Evolutionary conservation across 2,113 vertebrate species (phyloP).

Genomic region (Heterotilapia buettikoferi): DNA sequence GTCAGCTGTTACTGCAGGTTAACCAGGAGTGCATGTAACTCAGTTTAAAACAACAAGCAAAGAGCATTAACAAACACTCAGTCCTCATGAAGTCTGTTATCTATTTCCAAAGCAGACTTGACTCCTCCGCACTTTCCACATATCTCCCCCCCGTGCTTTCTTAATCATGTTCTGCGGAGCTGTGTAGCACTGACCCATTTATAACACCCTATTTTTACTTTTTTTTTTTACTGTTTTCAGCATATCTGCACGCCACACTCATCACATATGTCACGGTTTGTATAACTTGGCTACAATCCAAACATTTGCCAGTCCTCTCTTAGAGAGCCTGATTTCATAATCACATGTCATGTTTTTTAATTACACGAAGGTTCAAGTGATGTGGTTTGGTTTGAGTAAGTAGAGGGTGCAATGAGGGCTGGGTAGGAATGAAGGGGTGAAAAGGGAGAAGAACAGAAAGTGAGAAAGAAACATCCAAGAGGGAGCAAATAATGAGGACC

Average conservation of each 20-base stretch:
- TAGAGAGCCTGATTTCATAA: not conserved
- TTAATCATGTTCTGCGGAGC: not conserved
- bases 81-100: not conserved
- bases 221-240: not conserved
- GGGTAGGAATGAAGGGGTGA: not conserved
- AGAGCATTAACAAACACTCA: not conserved
- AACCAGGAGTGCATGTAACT: not conserved
- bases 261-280: not conserved
- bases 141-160: not conserved
- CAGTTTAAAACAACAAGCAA: not conserved
- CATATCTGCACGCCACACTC: not conserved
- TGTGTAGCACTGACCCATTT: not conserved
- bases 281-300: not conserved
- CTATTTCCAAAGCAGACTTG: not conserved
- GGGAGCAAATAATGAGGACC: not conserved
- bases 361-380: not conserved
- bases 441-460: not conserved
- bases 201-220: not conserved
- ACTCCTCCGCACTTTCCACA: not conserved
- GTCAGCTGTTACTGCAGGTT: not conserved
- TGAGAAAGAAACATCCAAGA: not conserved
- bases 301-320: not conserved
- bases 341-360: constrained; percentile 2
- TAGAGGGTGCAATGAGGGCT: not conserved
- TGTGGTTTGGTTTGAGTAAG: not conserved